phyloP scores from a whole-genome alignment of 2,888 invertebrate genomes.

The Scaptomyza polygonia region DNA sequence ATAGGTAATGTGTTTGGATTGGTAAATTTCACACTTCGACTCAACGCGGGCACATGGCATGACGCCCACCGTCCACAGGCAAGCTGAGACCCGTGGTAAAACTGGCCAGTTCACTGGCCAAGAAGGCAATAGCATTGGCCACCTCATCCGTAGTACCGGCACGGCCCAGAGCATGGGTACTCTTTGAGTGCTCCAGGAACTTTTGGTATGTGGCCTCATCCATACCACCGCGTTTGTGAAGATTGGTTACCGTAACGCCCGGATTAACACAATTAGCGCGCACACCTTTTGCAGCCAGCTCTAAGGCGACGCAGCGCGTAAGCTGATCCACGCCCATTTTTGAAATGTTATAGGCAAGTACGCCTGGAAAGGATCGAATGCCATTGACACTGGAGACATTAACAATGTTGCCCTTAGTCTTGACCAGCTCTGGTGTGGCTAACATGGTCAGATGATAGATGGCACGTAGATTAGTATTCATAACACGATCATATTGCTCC shows the following conservation, averaged over 20 bases:
- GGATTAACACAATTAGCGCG: conserved; percentile 97
- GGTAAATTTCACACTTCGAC: no score
- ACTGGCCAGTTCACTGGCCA: conserved; percentile 94
- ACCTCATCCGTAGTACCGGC: conserved; percentile 94
- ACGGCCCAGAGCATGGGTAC: conserved; percentile 96
- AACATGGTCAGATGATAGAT: conserved; percentile 93
- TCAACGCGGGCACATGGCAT: conserved; percentile 96
- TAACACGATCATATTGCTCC: conserved; percentile 94
- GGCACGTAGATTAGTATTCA: conserved; percentile 95
- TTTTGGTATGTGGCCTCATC: conserved; percentile 91
- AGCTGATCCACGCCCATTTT: conserved; percentile 98
- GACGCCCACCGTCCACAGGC: conserved; percentile 97
- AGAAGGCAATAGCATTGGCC: conserved; percentile 94
- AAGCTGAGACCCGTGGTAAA: conserved; percentile 95
- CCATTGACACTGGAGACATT: conserved; percentile 98
- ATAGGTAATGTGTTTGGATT: no score
- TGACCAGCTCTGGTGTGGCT: conserved; percentile 93
- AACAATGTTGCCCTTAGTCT: conserved; percentile 94
- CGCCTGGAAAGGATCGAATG: conserved; percentile 94
- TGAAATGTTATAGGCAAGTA: conserved; percentile 95
- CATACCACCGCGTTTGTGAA: conserved; percentile 95
- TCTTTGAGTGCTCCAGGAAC: conserved; percentile 93
- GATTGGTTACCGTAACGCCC: conserved; percentile 93
- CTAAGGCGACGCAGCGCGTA: conserved; percentile 95
- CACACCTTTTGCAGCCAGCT: conserved; percentile 92